These are phyloP conservation scores for Danio kyathit DNA, from an alignment of 2,797 vertebrate species.

Conservation along the genomic window DNA sequence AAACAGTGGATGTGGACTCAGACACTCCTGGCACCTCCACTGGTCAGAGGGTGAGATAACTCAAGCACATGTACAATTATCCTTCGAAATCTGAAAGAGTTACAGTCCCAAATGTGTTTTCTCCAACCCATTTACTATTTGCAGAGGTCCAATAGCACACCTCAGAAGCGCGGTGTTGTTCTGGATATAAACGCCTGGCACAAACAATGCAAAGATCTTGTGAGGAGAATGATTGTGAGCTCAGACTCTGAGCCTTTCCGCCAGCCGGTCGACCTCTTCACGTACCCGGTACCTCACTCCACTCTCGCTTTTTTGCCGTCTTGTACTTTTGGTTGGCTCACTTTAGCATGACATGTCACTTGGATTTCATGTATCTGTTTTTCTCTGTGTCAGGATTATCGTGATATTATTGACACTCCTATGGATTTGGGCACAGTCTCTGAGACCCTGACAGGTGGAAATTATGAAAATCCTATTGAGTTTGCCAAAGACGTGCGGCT, in stretches of 20 bases:
- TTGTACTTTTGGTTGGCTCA: too few relatives aligned
- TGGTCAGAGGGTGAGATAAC: constrained; percentile 84
- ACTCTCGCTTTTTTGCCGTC: not conserved
- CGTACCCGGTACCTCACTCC: constrained; percentile 84
- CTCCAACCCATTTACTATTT: not conserved
- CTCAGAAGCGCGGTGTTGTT: constrained; percentile 82
- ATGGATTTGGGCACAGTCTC: constrained; percentile 97
- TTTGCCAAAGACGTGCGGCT: constrained; percentile 95
- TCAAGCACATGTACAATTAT: not conserved
- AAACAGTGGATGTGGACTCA: constrained; percentile 90
- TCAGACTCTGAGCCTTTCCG: constrained; percentile 92
- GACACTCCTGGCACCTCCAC: constrained; percentile 95
- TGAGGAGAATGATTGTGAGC: constrained; percentile 88
- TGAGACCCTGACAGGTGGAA: constrained; percentile 88
- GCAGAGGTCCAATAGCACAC: constrained; percentile 61
- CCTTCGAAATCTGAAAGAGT: not conserved
- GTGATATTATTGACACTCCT: constrained; percentile 94
- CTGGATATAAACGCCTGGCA: constrained; percentile 86
- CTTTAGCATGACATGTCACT: not conserved
- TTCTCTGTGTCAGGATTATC: constrained; percentile 84
- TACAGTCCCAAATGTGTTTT: not conserved
- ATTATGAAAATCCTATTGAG: constrained; percentile 94
- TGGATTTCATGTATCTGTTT: not conserved
- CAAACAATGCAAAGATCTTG: constrained; percentile 87
- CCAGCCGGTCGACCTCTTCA: constrained; percentile 89